Conservation (phyloP, 2,113 vertebrate genomes). For the Boulengeromyrus knoepffleri region DNA sequence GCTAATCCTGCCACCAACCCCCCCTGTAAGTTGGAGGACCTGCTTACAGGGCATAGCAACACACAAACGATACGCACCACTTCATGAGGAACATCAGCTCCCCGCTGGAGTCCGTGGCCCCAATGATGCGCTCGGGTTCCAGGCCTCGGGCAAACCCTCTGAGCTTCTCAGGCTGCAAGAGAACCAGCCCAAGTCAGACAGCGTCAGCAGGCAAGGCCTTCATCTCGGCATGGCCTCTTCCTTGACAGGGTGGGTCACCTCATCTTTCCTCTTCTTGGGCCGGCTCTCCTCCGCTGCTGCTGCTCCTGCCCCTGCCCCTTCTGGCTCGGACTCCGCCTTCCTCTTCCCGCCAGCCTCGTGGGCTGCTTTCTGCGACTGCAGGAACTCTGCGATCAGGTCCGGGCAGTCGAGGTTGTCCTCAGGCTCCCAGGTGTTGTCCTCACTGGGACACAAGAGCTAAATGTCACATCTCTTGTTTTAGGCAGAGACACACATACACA, state of each 20-base stretch:
- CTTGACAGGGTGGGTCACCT: slow-evolving; percentile 59
- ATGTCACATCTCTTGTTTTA: background rate
- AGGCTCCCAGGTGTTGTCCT: slow-evolving; percentile 97
- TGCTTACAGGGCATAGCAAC: slow-evolving; percentile 16
- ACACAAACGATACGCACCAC: slow-evolving; percentile 65
- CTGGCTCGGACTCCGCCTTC: slow-evolving; percentile 73
- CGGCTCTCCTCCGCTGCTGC: slow-evolving; percentile 73
- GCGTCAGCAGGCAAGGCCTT: background rate
- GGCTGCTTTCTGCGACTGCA: slow-evolving; percentile 78
- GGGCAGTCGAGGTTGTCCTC: slow-evolving; percentile 96
- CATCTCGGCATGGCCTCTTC: slow-evolving; percentile 23
- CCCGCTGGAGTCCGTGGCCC: slow-evolving; percentile 89
- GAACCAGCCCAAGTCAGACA: background rate
- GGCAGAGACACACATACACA: background rate
- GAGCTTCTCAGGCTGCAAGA: slow-evolving; percentile 71
- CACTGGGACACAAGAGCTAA: slow-evolving; percentile 51
- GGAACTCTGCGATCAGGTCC: slow-evolving; percentile 89
- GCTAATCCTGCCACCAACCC: no score
- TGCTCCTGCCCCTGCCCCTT: slow-evolving; percentile 23
- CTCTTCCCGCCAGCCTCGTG: slow-evolving; percentile 75
- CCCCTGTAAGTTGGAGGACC: background rate
- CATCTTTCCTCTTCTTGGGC: slow-evolving; percentile 93
- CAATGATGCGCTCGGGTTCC: slow-evolving; percentile 90
- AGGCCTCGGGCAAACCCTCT: slow-evolving; percentile 88
- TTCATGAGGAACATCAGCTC: slow-evolving; percentile 99